These are phyloP conservation scores for Hystrix brachyura DNA, from an alignment of 2,113 vertebrate species.

Conservation along the genomic window DNA sequence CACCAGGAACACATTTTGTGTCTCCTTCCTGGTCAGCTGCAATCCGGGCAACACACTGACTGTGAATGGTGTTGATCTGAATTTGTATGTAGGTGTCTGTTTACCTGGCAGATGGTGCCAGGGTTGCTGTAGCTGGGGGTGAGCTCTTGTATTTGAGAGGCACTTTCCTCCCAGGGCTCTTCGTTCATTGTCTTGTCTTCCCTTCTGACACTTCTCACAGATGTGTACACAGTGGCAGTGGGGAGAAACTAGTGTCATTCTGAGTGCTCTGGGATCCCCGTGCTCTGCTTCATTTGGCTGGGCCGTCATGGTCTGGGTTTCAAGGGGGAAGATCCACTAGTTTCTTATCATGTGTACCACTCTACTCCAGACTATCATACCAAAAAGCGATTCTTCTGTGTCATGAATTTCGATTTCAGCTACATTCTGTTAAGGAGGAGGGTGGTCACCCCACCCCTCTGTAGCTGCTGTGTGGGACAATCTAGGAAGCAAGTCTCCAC, in stretches of 20 bases:
- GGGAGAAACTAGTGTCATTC: neutral
- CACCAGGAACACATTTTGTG: neutral
- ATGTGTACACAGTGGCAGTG: accelerated
- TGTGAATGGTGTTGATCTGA: neutral
- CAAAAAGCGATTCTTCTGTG: neutral
- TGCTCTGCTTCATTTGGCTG: neutral
- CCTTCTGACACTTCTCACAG: neutral
- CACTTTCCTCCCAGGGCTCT: neutral
- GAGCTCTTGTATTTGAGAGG: neutral
- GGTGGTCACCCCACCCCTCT: neutral
- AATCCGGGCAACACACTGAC: neutral
- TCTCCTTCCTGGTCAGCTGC: neutral
- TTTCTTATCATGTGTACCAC: neutral
- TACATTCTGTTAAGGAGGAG: neutral
- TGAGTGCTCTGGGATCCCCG: neutral
- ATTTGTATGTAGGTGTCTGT: neutral
- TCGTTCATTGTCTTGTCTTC: neutral
- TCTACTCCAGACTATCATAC: neutral
- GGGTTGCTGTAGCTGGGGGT: neutral
- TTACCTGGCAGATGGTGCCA: too few relatives aligned
- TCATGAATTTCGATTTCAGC: neutral
- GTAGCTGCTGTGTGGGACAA: neutral
- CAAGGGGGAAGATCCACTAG: neutral
- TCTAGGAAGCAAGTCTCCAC: neutral
- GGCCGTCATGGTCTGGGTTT: neutral